Evolutionary conservation across 2,888 invertebrate species (phyloP).

Genomic region (Drosophila paucipuncta): DNA sequence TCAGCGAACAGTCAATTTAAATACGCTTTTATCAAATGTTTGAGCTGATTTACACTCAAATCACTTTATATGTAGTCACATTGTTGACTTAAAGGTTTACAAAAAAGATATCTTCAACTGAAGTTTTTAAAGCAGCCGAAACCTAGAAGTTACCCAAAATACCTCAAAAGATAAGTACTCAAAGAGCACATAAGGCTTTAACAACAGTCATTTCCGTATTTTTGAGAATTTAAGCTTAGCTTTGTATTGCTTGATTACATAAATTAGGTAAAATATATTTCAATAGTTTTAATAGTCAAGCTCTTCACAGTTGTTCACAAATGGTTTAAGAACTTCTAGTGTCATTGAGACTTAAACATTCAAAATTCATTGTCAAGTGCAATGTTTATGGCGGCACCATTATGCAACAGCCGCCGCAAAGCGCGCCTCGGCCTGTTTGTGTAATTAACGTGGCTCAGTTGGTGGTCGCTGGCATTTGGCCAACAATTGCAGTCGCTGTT

Average conservation of each 20-base stretch:
- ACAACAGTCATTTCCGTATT: neutral
- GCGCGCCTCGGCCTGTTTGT: slow-evolving; percentile 32
- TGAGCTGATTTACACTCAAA: neutral
- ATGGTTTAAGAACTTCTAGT: slow-evolving; percentile 20
- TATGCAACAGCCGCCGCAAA: neutral
- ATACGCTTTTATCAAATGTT: neutral
- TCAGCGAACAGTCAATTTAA: slow-evolving; percentile 12
- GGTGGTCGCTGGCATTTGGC: slow-evolving; percentile 52
- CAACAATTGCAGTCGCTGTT: slow-evolving; percentile 52
- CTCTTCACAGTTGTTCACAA: neutral
- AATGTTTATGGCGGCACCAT: slow-evolving; percentile 20
- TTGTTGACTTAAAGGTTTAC: neutral
- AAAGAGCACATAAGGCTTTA: neutral
- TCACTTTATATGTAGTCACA: neutral
- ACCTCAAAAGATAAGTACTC: neutral
- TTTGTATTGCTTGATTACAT: neutral
- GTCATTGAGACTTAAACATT: slow-evolving; percentile 21
- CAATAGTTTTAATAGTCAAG: neutral
- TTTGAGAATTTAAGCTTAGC: neutral
- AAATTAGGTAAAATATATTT: neutral
- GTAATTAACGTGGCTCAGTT: slow-evolving; percentile 64
- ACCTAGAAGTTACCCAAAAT: too few relatives aligned
- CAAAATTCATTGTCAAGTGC: slow-evolving; percentile 55
- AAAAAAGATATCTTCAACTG: neutral
- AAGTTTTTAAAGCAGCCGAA: too few relatives aligned